Evolutionary conservation across 2,113 vertebrate species (phyloP).

Genomic region (Euleptes europaea): DNA sequence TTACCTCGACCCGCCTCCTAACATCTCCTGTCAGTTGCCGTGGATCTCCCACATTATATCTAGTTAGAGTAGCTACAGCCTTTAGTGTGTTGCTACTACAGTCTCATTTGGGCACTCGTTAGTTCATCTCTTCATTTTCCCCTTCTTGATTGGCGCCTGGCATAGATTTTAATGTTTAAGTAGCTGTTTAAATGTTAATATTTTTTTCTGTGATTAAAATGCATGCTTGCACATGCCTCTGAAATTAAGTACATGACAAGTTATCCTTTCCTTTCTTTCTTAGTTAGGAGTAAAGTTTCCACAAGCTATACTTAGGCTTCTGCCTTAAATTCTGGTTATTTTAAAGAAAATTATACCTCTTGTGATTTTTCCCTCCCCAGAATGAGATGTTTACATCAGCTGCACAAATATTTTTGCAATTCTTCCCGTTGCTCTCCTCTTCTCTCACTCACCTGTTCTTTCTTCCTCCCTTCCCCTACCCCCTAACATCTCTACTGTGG

Average conservation of each 20-base stretch:
- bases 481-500: neutral
- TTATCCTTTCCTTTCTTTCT: neutral
- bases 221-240: neutral
- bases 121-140: neutral
- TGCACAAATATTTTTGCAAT: neutral
- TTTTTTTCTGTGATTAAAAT: neutral
- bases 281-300: neutral
- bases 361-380: neutral
- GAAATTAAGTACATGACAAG: neutral
- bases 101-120: neutral
- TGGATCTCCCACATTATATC: too few relatives aligned
- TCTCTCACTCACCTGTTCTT: neutral
- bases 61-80: neutral
- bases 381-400: neutral
- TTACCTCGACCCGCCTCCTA: too few relatives aligned
- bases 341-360: slow-evolving; percentile 2
- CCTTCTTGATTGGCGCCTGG: neutral
- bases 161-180: neutral
- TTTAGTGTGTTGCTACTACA: neutral
- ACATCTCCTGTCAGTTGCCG: too few relatives aligned
- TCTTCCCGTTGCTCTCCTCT: neutral
- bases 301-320: neutral
- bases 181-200: neutral
- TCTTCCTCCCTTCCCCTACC: neutral
- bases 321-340: neutral